Percentiles rank a stretch among this genome's conserved stretches.
Conservation (phyloP, 2,888 invertebrate species). For the Phymatocera aterrima region DNA sequence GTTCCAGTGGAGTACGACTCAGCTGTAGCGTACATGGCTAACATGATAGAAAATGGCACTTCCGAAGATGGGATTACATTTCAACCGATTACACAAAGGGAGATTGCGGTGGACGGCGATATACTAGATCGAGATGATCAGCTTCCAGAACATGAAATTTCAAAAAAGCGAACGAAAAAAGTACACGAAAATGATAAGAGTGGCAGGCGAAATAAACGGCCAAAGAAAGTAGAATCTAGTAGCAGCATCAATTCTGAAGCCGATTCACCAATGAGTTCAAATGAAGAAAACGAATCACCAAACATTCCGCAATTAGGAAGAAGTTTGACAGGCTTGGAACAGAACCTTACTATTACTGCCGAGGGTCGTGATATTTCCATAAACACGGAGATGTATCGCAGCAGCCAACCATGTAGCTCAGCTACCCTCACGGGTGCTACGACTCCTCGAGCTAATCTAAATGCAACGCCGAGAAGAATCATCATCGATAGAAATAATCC, state of each 20-base stretch:
- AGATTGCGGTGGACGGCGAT: constrained; percentile 1
- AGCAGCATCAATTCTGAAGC: neutral
- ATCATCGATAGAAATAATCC: neutral
- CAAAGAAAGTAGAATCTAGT: neutral
- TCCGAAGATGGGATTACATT: constrained; percentile 8
- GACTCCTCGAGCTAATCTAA: neutral
- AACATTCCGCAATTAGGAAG: neutral
- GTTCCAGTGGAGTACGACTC: constrained; percentile 6
- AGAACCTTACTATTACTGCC: neutral
- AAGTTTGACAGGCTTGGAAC: constrained; percentile 7
- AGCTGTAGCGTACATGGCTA: constrained; percentile 2
- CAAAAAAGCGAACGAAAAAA: neutral
- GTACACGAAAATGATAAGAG: neutral
- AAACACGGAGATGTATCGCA: constrained; percentile 1
- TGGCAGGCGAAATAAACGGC: neutral
- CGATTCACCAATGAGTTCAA: neutral
- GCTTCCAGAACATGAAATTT: neutral
- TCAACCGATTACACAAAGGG: neutral
- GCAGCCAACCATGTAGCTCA: neutral
- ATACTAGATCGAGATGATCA: neutral
- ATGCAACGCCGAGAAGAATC: neutral
- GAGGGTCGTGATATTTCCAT: neutral
- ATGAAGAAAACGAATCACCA: neutral
- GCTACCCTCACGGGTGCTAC: neutral
- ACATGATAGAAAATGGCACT: neutral